Evolutionary conservation across 1,140 invertebrate genomes (phyloP), one percentile per base, ranked within the genome.

Genomic region (Diorhabda carinulata): DNA sequence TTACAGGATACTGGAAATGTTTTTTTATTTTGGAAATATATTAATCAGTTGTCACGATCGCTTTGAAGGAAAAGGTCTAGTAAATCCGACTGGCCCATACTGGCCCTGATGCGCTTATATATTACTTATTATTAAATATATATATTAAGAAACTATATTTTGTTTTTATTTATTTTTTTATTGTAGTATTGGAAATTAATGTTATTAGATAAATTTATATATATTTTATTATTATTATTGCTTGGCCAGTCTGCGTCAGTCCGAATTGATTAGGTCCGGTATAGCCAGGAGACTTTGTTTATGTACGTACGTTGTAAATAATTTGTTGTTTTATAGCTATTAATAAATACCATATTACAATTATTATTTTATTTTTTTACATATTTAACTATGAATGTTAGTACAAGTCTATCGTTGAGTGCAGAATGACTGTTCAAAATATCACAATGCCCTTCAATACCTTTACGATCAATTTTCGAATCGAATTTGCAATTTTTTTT

Each of bases 311-410:
- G 73, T 70, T 81, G 79, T 81, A 81, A 74, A 81, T 81, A 81
- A 77, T 77, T 81, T 81, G 80, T 81, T 81, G 78, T 80, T 80
- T 81, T 79, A 78, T 80, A 80, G 77, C 76, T 78, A 78, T 79
- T 79, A 78, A 78, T 25, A 25, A 52, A 52, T 78, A 79, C 76
- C 77, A 79, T 80, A 78, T 78, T 74, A 77, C 75, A 74, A 75
- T 80, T 80, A 81, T 81, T 80, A 80, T 81, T 81, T 81, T 81
- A 81, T 80, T 80, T 81, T 81, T 81, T 80, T 80, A 81, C 79
- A 80, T 81, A 80, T 81, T 80, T 81, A 80, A 80, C 73, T 80
- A 81, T 79, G 73, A 79, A 81, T 80, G 80, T 81, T 80, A 81
- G 79, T 81, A 81, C 79, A 80, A 81, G 79, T 80, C 74, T 78